A percentile compares a stretch with the other conserved stretches of the same genome.
Conservation (phyloP, 2,797 vertebrate genomes). For the Pangasius krempfi region DNA sequence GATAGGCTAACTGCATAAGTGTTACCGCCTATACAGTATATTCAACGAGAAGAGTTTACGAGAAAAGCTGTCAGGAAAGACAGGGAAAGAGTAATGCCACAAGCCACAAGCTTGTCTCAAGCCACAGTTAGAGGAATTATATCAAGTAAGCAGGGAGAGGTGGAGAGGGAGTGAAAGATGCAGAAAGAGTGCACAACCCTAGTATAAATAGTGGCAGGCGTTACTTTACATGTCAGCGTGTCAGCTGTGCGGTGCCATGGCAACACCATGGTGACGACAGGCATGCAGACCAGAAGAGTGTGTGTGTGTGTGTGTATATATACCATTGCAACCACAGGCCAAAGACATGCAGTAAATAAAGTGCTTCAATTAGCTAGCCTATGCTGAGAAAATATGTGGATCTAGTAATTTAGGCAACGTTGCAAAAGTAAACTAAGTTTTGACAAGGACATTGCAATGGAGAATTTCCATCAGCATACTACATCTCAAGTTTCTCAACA, state of each 20-base stretch:
- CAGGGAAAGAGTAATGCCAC: conserved; percentile 9
- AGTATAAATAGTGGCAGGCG: conserved; percentile 50
- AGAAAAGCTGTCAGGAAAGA: conserved; percentile 21
- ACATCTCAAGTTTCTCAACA: background rate
- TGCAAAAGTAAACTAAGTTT: background rate
- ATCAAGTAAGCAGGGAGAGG: background rate
- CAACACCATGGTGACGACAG: conserved; percentile 48
- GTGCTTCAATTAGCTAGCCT: background rate
- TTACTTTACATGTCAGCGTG: conserved; percentile 48
- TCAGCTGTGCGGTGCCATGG: conserved; percentile 54
- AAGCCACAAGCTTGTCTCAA: background rate
- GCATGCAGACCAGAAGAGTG: conserved; percentile 37
- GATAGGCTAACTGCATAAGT: background rate
- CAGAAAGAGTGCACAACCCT: conserved; percentile 33
- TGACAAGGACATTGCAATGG: background rate
- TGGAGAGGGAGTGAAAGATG: conserved; percentile 57
- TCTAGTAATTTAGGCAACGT: background rate
- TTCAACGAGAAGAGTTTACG: background rate
- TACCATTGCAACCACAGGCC: conserved; percentile 18
- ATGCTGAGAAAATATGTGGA: conserved; percentile 20
- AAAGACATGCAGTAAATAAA: conserved; percentile 8
- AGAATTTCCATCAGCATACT: conserved; percentile 9
- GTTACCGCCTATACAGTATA: background rate
- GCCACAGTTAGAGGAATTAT: background rate
- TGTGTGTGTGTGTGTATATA: conserved; percentile 3